These are phyloP conservation scores for Scomber japonicus DNA, from an alignment of 2,113 vertebrate genomes.

Conservation along the genomic window DNA sequence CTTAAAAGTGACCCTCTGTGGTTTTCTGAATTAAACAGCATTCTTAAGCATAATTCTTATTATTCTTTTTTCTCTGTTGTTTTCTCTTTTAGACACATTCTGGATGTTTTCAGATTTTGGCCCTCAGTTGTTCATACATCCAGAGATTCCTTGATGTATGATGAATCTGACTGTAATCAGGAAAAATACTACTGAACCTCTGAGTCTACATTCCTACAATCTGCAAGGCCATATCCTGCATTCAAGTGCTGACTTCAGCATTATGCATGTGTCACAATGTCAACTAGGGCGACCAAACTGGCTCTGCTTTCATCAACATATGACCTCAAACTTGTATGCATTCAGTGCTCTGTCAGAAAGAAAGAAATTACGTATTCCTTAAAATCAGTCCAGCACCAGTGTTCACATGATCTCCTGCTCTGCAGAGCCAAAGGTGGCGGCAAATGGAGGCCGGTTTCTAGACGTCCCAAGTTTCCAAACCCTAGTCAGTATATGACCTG, in stretches of 20 bases:
- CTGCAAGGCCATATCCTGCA: neutral
- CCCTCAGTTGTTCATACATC: neutral
- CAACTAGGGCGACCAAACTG: conserved; percentile 24
- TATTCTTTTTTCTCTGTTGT: conserved; percentile 2
- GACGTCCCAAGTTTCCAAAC: conserved; percentile 82
- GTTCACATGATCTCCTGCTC: conserved; percentile 81
- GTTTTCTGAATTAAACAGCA: too few relatives aligned
- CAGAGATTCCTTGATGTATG: too few relatives aligned
- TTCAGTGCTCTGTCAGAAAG: conserved; percentile 78
- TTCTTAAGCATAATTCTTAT: conserved; percentile 1
- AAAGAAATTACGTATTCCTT: conserved; percentile 83
- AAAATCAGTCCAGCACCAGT: conserved; percentile 77
- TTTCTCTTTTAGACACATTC: conserved; percentile 22
- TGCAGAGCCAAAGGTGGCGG: conserved; percentile 63
- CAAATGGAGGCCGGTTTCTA: conserved; percentile 85
- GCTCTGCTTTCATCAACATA: conserved; percentile 30
- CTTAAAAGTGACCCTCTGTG: too few relatives aligned
- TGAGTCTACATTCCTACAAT: neutral
- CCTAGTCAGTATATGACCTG: conserved; percentile 84
- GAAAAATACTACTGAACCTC: neutral
- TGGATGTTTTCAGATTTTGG: neutral
- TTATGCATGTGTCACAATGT: conserved; percentile 48
- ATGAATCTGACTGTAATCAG: too few relatives aligned
- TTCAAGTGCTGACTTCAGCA: conserved; percentile 1
- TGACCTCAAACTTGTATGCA: conserved; percentile 81